These are phyloP conservation scores for Mimachlamys varia DNA, from an alignment of 2,888 invertebrate genomes.

Conservation along the genomic window DNA sequence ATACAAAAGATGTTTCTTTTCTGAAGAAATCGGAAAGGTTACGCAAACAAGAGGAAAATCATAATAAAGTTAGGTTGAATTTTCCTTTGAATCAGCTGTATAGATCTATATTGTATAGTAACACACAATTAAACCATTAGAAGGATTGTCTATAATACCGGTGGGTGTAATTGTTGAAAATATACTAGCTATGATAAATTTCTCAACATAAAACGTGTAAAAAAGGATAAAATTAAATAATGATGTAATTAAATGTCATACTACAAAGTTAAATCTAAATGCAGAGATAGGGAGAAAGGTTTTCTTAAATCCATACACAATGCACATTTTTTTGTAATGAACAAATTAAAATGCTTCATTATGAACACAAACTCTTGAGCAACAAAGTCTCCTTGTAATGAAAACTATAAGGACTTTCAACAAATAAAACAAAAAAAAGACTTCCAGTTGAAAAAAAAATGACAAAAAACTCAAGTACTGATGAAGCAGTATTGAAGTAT, in stretches of 20 bases:
- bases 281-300: too few relatives aligned
- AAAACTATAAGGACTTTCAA: background rate
- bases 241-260: background rate
- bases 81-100: too few relatives aligned
- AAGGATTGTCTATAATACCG: background rate
- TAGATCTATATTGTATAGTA: too few relatives aligned
- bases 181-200: background rate
- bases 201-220: background rate
- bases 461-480: background rate
- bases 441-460: background rate
- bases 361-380: slow-evolving; percentile 3
- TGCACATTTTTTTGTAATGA: background rate
- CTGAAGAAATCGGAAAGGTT: too few relatives aligned
- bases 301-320: too few relatives aligned
- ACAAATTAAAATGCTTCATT: background rate
- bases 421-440: background rate
- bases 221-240: background rate
- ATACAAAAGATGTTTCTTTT: too few relatives aligned
- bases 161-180: background rate
- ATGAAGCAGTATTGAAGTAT: background rate
- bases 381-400: background rate
- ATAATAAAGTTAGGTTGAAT: too few relatives aligned
- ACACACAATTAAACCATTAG: background rate
- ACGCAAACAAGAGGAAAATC: too few relatives aligned
- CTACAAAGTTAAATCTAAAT: too few relatives aligned